Evolutionary conservation across 2,888 invertebrate genomes (phyloP), one percentile per base, ranked within the genome.

Genomic region (Erebia ligea): DNA sequence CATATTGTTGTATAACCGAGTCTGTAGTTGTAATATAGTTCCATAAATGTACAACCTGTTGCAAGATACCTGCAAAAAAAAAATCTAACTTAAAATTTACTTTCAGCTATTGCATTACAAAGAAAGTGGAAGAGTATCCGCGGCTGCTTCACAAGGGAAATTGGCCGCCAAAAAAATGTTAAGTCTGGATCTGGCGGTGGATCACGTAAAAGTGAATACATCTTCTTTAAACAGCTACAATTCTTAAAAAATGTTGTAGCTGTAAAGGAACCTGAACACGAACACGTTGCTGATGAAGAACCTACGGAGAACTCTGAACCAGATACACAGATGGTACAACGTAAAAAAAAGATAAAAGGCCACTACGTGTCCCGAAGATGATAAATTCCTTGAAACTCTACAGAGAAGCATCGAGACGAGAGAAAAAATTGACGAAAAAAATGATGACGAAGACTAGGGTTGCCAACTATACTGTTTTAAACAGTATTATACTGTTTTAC

Each of bases 1-100:
- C 48, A 48, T 48, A 48, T 48, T 48, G 48, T 48, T 48, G 48
- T 48, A 48, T 48, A 48, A 48, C 48, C 48, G 48, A 48, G 48
- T 48, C 48, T 48, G 48, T 48, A 48, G 48, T 48, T 48, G 48
- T 48, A 48, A 48, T 48, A 48, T 48, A 48, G 48, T 48, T 48
- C 48, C 48, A 48, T 48, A 48, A 48, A 48, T 48, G 48, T 48
- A 48, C 48, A 48, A 48, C 48, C 9, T 48, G 48, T 48, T 48
- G 48, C 48, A 48, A 48, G 48, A 48, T 48, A 48, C 48, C 48
- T 48, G 48, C 48, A 48, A 48, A 48, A 48, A 48, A 48, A 48
- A 48, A 13, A n/a, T 48, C 48, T 48, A 48, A 48, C 48, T 48
- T 48, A 48, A 48, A 48, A 48, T 48, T 48, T 48, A 48, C 48